phyloP scores from a whole-genome alignment of 2,797 vertebrate species.

The Gadopsis marmoratus region DNA sequence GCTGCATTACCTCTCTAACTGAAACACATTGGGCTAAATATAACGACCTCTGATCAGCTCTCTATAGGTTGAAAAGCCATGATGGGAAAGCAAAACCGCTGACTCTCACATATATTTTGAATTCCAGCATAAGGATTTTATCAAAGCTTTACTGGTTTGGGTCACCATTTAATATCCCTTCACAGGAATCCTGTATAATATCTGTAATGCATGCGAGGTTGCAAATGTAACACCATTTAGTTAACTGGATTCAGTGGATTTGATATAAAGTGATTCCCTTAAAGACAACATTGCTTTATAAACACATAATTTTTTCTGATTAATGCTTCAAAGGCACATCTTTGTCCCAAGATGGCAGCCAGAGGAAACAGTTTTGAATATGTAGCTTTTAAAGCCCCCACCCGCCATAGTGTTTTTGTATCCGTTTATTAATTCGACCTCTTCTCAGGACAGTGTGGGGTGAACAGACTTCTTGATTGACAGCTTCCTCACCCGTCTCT shows the following conservation, averaged over 20 bases:
- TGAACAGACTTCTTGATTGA: background rate
- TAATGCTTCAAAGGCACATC: background rate
- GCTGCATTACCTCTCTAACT: background rate
- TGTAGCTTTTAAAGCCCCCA: conserved; percentile 4
- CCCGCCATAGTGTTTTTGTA: background rate
- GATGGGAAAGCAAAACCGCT: conserved; percentile 1
- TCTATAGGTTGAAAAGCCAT: background rate
- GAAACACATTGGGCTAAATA: background rate
- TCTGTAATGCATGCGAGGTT: background rate
- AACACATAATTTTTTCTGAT: background rate
- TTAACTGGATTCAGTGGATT: background rate
- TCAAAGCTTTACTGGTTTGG: background rate
- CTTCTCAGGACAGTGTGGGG: background rate
- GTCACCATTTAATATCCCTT: background rate
- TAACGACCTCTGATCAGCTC: background rate
- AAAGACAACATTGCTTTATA: background rate
- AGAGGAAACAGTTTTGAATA: background rate
- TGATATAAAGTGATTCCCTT: no score
- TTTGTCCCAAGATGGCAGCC: background rate
- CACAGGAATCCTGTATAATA: background rate
- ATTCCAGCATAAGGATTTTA: background rate
- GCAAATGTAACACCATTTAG: background rate
- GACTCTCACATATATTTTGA: background rate
- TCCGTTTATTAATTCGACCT: background rate
- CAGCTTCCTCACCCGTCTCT: background rate